A percentile compares a stretch with the other conserved stretches of the same genome.
Evolutionary conservation across 2,888 invertebrate genomes (phyloP).

Genomic region (Carpatolechia fugitivella): DNA sequence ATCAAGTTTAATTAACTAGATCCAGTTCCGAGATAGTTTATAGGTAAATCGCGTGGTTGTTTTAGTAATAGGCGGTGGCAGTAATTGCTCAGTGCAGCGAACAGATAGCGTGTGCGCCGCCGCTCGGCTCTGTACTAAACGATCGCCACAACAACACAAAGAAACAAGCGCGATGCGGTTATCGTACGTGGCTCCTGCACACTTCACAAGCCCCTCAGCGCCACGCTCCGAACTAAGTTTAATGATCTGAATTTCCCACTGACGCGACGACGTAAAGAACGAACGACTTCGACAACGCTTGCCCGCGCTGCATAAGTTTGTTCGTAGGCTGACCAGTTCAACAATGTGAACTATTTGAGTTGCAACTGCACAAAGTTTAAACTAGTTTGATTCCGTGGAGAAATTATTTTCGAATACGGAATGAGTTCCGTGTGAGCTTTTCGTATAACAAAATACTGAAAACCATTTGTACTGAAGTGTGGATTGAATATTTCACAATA

Average conservation of each 20-base stretch:
- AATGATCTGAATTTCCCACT: conserved; percentile 4
- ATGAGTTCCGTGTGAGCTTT: not conserved
- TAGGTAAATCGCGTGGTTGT: conserved; percentile 53
- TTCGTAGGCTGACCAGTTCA: not conserved
- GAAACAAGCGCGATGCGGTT: conserved; percentile 11
- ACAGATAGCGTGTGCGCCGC: conserved; percentile 25
- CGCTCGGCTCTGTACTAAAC: not conserved
- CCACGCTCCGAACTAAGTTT: not conserved
- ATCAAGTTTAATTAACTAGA: conserved; percentile 16
- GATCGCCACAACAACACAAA: not conserved
- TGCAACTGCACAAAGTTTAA: not conserved
- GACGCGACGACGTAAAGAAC: not conserved
- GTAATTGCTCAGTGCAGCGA: conserved; percentile 45
- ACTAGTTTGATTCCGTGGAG: conserved; percentile 2
- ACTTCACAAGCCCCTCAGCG: not conserved
- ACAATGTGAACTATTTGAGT: conserved; percentile 2
- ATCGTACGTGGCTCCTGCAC: not conserved
- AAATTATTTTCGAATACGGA: not conserved
- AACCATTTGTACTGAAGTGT: no score
- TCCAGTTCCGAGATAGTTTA: conserved; percentile 32
- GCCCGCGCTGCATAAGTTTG: not conserved
- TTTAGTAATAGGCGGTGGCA: conserved; percentile 45
- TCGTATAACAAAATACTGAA: not conserved
- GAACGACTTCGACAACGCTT: not conserved
- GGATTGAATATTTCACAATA: no score